Conservation (phyloP, 2,888 invertebrate genomes). For the Slavum lentiscoides region DNA sequence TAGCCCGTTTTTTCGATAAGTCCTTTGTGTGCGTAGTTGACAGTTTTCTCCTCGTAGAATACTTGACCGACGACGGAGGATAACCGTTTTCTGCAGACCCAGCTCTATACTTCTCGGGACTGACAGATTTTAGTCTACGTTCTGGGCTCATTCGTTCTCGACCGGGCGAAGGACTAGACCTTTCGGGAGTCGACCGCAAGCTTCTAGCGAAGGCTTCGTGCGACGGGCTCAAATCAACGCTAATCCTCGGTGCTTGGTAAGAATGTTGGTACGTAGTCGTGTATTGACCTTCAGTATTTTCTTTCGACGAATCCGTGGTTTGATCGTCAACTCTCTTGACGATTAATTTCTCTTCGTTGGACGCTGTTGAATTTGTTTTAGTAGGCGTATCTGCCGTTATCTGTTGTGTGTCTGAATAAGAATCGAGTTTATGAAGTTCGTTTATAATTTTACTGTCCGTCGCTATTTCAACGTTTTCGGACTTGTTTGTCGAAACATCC, state of each 20-base stretch:
- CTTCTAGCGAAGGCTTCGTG: constrained; percentile 78
- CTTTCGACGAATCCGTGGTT: constrained; percentile 55
- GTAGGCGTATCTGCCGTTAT: constrained; percentile 3
- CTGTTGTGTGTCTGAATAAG: constrained; percentile 58
- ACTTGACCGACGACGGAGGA: constrained; percentile 31
- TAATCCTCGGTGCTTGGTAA: constrained; percentile 65
- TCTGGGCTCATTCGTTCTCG: constrained; percentile 55
- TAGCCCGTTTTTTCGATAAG: constrained; percentile 57
- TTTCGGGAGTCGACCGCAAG: constrained; percentile 67
- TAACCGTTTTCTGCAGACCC: constrained; percentile 55
- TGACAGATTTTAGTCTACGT: constrained; percentile 60
- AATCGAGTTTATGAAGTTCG: constrained; percentile 67
- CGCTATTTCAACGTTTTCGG: neutral
- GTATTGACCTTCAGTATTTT: constrained; percentile 60
- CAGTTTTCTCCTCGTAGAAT: constrained; percentile 55
- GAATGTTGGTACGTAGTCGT: constrained; percentile 68
- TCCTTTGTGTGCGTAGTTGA: constrained; percentile 59
- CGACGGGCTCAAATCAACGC: constrained; percentile 71
- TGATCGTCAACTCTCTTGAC: constrained; percentile 55
- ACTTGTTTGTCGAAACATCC: constrained; percentile 1
- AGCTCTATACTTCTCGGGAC: constrained; percentile 56
- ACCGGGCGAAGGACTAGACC: constrained; percentile 59
- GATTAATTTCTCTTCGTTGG: constrained; percentile 55
- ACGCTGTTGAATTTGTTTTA: neutral
- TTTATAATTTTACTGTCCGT: constrained; percentile 63